A percentile compares a stretch with the other conserved stretches of the same genome.
Conservation (phyloP, 1,140 invertebrate species). For the Drosophila funebris region DNA sequence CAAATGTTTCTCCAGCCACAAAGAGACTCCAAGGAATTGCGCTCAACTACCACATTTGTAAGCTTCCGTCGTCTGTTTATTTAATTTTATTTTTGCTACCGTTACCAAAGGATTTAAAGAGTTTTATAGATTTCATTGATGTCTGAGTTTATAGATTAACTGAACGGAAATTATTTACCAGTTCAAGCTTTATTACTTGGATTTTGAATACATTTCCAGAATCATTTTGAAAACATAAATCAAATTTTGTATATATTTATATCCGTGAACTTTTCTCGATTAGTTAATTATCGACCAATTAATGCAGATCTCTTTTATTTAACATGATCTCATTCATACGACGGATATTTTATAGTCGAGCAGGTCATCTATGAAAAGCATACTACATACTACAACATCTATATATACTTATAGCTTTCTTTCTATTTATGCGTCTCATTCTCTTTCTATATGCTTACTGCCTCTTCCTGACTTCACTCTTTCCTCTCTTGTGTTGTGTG, state of each 20-base stretch:
- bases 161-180: background rate
- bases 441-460: background rate
- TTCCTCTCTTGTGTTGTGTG: slow-evolving; percentile 2
- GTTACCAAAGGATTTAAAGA: background rate
- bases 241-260: no score
- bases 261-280: no score
- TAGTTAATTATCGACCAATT: no score
- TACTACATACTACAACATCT: background rate
- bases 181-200: no score
- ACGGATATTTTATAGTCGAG: background rate
- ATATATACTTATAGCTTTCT: background rate
- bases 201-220: no score
- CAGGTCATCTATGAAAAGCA: background rate
- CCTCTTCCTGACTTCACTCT: slow-evolving; percentile 4
- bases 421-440: slow-evolving; percentile 7
- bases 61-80: slow-evolving; percentile 48
- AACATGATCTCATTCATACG: no score
- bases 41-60: slow-evolving; percentile 37
- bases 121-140: background rate
- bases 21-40: background rate
- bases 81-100: slow-evolving; percentile 49
- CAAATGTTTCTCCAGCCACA: slow-evolving; percentile 42
- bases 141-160: no score
- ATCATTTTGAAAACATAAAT: no score
- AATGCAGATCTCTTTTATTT: no score